A percentile compares a stretch with the other conserved stretches of the same genome.
These are phyloP conservation scores for Napeogenes inachia DNA, from an alignment of 2,888 invertebrate species.

Conservation along the genomic window DNA sequence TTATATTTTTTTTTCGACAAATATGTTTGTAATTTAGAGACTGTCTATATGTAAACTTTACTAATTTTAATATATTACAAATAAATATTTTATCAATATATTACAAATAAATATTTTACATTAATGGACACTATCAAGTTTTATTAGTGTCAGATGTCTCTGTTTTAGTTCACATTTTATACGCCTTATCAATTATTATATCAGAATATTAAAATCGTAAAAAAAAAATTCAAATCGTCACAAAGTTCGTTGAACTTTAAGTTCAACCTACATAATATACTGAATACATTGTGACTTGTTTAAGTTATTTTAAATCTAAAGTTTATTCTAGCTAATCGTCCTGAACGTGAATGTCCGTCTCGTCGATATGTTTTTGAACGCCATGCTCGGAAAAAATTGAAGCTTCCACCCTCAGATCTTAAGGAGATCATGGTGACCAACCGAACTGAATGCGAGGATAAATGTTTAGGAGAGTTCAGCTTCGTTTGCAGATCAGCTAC, in stretches of 20 bases:
- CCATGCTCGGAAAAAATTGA: slow-evolving; percentile 89
- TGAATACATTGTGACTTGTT: too few species aligned
- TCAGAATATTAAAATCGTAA: too few species aligned
- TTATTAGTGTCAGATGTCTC: slow-evolving; percentile 12
- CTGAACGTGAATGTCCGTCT: slow-evolving; percentile 92
- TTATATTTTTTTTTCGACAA: slow-evolving; percentile 7
- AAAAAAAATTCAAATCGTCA: too few species aligned
- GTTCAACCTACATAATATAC: background rate
- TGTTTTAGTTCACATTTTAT: slow-evolving; percentile 7
- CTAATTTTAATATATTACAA: too few species aligned
- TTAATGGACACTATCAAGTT: slow-evolving; percentile 20
- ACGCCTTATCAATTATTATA: too few species aligned
- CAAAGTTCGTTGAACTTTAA: background rate
- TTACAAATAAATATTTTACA: slow-evolving; percentile 1
- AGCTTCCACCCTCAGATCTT: slow-evolving; percentile 86
- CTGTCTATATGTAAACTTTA: too few species aligned
- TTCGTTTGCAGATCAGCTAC: slow-evolving; percentile 93
- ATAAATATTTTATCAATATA: background rate
- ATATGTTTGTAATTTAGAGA: background rate
- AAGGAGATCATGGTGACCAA: slow-evolving; percentile 92
- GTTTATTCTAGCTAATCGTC: slow-evolving; percentile 80
- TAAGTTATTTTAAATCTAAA: too few species aligned
- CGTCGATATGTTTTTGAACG: slow-evolving; percentile 92
- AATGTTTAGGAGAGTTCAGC: slow-evolving; percentile 91
- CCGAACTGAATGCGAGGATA: slow-evolving; percentile 92